Evolutionary conservation across 2,888 invertebrate species (phyloP).

Genomic region (Dasypogon diadema): DNA sequence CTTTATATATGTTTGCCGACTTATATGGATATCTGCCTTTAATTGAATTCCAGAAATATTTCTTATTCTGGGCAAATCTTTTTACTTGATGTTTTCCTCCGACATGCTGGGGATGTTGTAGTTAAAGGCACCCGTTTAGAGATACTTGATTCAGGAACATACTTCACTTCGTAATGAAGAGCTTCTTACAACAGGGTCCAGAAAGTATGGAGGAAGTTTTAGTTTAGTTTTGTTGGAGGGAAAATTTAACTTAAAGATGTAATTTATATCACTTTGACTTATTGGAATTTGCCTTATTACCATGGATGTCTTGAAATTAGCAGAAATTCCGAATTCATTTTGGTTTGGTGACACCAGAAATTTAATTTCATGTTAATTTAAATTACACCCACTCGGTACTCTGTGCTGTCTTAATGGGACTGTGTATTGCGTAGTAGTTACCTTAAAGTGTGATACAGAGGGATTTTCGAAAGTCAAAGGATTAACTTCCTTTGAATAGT

Average conservation of each 20-base stretch:
- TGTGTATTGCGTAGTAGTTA: too few species aligned
- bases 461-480: too few species aligned
- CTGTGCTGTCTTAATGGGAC: too few species aligned
- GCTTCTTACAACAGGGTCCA: background rate
- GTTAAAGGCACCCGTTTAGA: background rate
- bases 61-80: slow-evolving; percentile 20
- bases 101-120: slow-evolving; percentile 16
- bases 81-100: background rate
- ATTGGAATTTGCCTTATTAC: background rate
- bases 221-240: background rate
- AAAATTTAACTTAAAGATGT: background rate
- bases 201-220: background rate
- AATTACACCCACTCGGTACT: too few species aligned
- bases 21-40: slow-evolving; percentile 7
- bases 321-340: too few species aligned
- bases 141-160: background rate
- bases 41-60: slow-evolving; percentile 40
- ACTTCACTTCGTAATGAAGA: background rate
- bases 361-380: too few species aligned
- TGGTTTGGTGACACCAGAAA: too few species aligned
- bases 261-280: background rate
- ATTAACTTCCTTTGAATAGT: too few species aligned
- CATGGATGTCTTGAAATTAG: too few species aligned
- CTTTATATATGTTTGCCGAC: background rate
- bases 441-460: too few species aligned